Evolutionary conservation across 53 echinoderm and acorn worm species (phyloP).

Genomic region (Paracentrotus lividus): DNA sequence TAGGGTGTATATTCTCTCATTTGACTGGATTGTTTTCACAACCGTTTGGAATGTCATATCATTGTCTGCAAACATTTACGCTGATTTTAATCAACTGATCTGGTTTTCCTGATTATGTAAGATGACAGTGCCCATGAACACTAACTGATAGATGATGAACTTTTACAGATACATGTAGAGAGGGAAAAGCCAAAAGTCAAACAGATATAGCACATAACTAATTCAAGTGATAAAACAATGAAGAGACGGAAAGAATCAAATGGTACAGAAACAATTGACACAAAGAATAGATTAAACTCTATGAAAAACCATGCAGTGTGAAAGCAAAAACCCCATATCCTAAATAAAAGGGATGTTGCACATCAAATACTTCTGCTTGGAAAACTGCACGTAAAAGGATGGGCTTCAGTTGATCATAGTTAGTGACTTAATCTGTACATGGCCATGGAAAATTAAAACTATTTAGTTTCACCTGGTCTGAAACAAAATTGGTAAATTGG

Average conservation of each 20-base stretch:
- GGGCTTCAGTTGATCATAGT: too few species aligned
- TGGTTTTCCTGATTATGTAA: conserved; percentile 18
- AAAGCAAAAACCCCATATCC: too few species aligned
- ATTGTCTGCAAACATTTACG: conserved; percentile 23
- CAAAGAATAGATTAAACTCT: too few species aligned
- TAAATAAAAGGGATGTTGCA: too few species aligned
- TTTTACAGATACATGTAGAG: neutral
- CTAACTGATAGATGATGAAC: neutral
- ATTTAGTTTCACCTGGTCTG: neutral
- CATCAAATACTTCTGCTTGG: too few species aligned
- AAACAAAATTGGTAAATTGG: neutral
- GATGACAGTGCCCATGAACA: neutral
- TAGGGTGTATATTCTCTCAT: conserved; percentile 54
- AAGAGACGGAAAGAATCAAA: neutral
- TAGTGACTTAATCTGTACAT: too few species aligned
- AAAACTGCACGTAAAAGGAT: too few species aligned
- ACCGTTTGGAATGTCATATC: conserved; percentile 26
- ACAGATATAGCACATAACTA: neutral
- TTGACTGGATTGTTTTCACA: conserved; percentile 44
- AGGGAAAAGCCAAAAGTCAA: neutral
- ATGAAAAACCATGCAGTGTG: too few species aligned
- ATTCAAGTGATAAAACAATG: neutral
- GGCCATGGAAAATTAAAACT: neutral
- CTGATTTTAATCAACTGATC: conserved; percentile 43
- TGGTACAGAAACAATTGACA: too few species aligned